A percentile compares a stretch with the other conserved stretches of the same genome.
phyloP scores from a whole-genome alignment of 1,140 invertebrate genomes.

The Drusus annulatus region DNA sequence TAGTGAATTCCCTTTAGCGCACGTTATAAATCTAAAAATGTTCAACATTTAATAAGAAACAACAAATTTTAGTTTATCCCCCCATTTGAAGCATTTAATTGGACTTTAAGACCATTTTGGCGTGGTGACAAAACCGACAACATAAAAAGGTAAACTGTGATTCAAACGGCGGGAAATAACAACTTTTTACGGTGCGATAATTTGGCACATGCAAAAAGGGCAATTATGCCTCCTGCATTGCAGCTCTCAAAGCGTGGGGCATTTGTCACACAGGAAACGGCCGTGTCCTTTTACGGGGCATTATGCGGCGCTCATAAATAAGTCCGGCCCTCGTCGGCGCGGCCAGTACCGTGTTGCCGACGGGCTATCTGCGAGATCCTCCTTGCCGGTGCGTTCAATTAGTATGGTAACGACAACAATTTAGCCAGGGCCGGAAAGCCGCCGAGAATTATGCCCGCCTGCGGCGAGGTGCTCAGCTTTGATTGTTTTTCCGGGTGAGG shows the following conservation, averaged over 20 bases:
- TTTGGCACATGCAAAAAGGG: constrained; percentile 18
- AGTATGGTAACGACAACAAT: constrained; percentile 26
- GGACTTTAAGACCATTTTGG: too few species aligned
- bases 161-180: not conserved
- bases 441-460: not conserved
- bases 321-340: too few species aligned
- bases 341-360: constrained; percentile 7
- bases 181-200: constrained; percentile 16
- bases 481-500: too few species aligned
- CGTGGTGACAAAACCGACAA: too few species aligned
- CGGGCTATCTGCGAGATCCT: not conserved
- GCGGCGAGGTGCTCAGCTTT: not conserved
- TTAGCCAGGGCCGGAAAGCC: constrained; percentile 5
- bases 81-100: too few species aligned
- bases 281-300: constrained; percentile 14
- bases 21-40: too few species aligned
- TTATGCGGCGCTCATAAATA: constrained; percentile 40
- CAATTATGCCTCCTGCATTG: constrained; percentile 34
- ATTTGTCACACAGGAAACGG: constrained; percentile 36
- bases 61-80: too few species aligned
- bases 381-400: constrained; percentile 36
- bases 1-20: too few species aligned
- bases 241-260: constrained; percentile 12
- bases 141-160: not conserved
- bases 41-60: too few species aligned